Base-by-base conservation (phyloP, 2,888 invertebrate species). In the Coelogynopora nodosa region DNA sequence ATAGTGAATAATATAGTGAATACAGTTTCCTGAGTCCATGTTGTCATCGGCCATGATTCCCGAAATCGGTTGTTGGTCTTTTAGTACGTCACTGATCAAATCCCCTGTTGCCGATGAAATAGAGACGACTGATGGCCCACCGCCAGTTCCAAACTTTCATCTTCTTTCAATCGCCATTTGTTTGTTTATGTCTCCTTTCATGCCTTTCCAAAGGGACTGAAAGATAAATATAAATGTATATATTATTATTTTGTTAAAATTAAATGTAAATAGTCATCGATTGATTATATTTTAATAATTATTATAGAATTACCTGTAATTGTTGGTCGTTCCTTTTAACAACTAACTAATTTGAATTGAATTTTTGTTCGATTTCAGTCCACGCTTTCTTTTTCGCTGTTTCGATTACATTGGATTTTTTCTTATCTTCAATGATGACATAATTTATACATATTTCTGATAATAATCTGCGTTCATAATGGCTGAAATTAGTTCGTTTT, bases 401-500 rank as follows among this genome's bases (percentile, higher is more conserved):
- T 74, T 74, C 74, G 74, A 74, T 74, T 49, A 49, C 49, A 49
- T 49, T 49, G 49, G 49, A 49, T 49, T 49, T 49, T 49, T 49
- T 74, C 23, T 74, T 23, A 74, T 74, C 74, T 74, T 74, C 74
- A 74, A 74, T 74, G 74, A 74, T 74, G 74, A 2, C 74, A 74
- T 74, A 74, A 74, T 74, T 74, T 23, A 74, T 74, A 26, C 74
- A 74, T 74, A 74, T 74, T 74, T 74, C 74, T 74, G 74, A 74
- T 74, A 74, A 74, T 74, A 74, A 74, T 74, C 74, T 74, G 74
- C 74, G 74, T 26, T 74, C 74, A 74, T 74, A 74, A 74, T 74
- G 74, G 74, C 74, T 74, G 23, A 5, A 74, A 74, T 74, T 74
- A 74, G 74, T 74, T 92, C 93, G 74, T 74, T 74, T 74, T 74